Base-by-base conservation (phyloP, 2,797 vertebrate genomes). In the Diplodus puntazzo region DNA sequence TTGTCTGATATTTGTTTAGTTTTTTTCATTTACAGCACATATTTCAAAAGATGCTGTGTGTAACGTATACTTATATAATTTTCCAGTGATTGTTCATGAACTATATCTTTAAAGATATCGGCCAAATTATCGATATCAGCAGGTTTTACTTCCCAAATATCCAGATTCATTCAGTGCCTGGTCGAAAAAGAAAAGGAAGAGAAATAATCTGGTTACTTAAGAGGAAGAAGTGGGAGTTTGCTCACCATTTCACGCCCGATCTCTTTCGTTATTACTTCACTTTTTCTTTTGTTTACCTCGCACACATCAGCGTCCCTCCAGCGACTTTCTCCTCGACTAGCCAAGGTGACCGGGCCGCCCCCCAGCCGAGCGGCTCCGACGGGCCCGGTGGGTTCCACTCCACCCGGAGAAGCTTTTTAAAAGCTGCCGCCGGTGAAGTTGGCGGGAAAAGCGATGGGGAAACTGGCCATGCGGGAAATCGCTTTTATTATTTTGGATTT, bases 291-390 rank as follows among this genome's bases (percentile, higher is more conserved):
- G 57, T 80, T 27, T 34, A 20, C 16, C 67, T 13, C 8, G 9
- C 53, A 54, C 69, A 53, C 3, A 65, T 86, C 46, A 14, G 43
- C 45, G 81, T 21, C 21, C 49, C 46, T 73, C 20, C 25, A 27
- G 60, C 78, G 69, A 81, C 9, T 77, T 65, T 92, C 76, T 81
- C 86, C 73, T 77, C 60, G 50, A 66, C 77, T 18, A 10, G 80
- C 65, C 80, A 84, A 90, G 88, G 90, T 89, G 89, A 92, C 87
- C 45, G 54, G 80, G 48, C 34, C 63, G 53, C 27, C 65, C 75
- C 68, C 69, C 85, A 66, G 77, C 68, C 34, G 53, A 87, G 87
- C 23, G 14, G 55, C 73, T 78, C 80, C 34, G 58, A 75, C 85
- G 77, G 82, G 68, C 46, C 39, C 4, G 45, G 23, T 34, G 8